Evolutionary conservation across 2,797 vertebrate genomes (phyloP).

Genomic region (Salarias fasciatus): DNA sequence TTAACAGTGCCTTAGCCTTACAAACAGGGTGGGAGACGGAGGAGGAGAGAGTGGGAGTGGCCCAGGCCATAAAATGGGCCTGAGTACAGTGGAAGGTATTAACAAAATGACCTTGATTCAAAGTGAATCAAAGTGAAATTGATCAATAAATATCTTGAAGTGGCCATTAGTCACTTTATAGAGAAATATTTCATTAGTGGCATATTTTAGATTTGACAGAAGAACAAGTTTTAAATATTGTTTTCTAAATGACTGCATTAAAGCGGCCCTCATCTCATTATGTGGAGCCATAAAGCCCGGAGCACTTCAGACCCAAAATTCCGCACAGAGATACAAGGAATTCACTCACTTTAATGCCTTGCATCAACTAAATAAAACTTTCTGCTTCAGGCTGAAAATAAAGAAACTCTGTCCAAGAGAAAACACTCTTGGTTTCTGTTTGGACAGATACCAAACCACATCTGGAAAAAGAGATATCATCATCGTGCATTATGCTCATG

Average conservation of each 20-base stretch:
- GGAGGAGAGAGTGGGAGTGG: conserved; percentile 71
- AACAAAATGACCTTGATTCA: conserved; percentile 84
- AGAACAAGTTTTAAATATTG: conserved; percentile 82
- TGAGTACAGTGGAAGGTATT: conserved; percentile 70
- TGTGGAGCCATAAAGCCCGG: conserved; percentile 44
- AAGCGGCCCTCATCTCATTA: conserved; percentile 62
- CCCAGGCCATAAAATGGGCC: conserved; percentile 74
- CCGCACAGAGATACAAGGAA: conserved; percentile 34
- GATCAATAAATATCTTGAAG: conserved; percentile 86
- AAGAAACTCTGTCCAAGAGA: conserved; percentile 15
- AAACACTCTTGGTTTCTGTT: neutral
- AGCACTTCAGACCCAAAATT: conserved; percentile 54
- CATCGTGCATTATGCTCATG: neutral
- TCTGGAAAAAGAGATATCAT: too few species aligned
- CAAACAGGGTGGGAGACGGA: conserved; percentile 78
- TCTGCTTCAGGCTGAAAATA: conserved; percentile 20
- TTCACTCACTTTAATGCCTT: conserved; percentile 41
- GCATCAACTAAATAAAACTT: conserved; percentile 50
- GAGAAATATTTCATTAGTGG: conserved; percentile 82
- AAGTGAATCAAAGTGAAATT: conserved; percentile 81
- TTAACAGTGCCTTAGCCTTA: conserved; percentile 77
- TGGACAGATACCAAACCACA: neutral
- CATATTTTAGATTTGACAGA: conserved; percentile 78
- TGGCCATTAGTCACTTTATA: conserved; percentile 81
- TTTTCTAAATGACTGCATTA: conserved; percentile 82